Base-by-base conservation (phyloP, 2,888 invertebrate genomes). In the Hyalella azteca region DNA sequence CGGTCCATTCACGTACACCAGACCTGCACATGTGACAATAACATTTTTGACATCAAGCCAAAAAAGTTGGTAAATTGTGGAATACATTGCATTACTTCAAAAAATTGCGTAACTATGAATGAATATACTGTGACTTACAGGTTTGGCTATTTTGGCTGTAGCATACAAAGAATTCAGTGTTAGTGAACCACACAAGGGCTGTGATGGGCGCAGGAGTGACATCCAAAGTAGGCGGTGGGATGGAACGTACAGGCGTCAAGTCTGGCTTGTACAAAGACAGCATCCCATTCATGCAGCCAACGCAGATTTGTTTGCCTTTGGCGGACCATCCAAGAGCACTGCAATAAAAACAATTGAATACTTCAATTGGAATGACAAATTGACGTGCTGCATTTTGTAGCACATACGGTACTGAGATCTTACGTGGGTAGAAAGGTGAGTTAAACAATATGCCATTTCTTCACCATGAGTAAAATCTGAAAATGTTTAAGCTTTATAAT, bases 221-320 rank as follows among this genome's bases (percentile, higher is more conserved):
- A 9, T 75, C 77, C 3, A 75, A 77, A 45, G 73, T 45, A 29
- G 81, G 78, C 66, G 95, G 95, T 0, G 92, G 91, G 77, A 95
- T 91, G 0, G 90, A 91, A 87, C 94, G 94, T 26, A 94, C 95
- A 5, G 92, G 91, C 81, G 94, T 93, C 76, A 98, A 88, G 86
- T 96, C 95, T 0, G 96, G 96, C 88, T 97, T 97, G 87, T 93
- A 93, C 87, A 98, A 97, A 22, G 92, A 91, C 66, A 98, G 90
- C 54, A 91, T 92, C 0, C 97, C 97, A 87, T 93, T 92, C 78
- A 89, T 90, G 86, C 93, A 93, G 0, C 97, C 98, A 0, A 95
- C 92, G 0, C 96, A 96, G 40, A 98, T 89, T 88, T 98, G 98
- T 87, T 98, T 98, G 39, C 98, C 98, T 78, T 84, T 85, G 48